These are phyloP conservation scores for Tenualosa thibaudeaui DNA, from an alignment of 2,797 vertebrate genomes.

Conservation along the genomic window DNA sequence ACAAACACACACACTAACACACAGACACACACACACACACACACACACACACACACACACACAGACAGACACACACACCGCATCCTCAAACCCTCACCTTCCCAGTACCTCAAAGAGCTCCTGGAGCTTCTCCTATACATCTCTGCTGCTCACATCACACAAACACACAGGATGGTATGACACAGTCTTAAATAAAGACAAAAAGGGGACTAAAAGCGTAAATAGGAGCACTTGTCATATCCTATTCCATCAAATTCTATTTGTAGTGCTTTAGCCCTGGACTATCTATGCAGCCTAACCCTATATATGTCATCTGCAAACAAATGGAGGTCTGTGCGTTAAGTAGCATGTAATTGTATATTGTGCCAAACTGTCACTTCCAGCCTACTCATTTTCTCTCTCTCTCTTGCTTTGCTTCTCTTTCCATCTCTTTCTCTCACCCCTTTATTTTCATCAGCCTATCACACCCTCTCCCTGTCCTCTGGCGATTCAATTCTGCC, in stretches of 20 bases:
- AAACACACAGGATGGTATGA: neutral
- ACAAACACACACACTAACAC: neutral
- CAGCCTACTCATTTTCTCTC: neutral
- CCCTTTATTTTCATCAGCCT: neutral
- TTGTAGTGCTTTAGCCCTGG: neutral
- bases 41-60: constrained; percentile 7
- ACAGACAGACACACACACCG: neutral
- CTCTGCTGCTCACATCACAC: neutral
- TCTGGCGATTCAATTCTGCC: neutral
- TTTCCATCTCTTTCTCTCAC: constrained; percentile 14
- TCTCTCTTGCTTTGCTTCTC: constrained; percentile 15
- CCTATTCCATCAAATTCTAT: neutral
- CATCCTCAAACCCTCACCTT: too few relatives aligned
- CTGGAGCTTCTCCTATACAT: neutral
- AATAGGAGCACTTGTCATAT: neutral
- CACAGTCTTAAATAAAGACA: neutral
- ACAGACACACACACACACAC: neutral
- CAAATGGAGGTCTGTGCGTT: neutral
- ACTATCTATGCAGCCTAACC: neutral
- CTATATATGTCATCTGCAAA: neutral
- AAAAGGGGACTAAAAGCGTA: neutral
- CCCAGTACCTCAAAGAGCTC: too few relatives aligned
- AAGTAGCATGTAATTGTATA: neutral
- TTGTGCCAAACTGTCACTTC: neutral
- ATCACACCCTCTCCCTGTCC: neutral